phyloP scores from a whole-genome alignment of 2,888 invertebrate genomes.

The Drosophila nr. medialis region DNA sequence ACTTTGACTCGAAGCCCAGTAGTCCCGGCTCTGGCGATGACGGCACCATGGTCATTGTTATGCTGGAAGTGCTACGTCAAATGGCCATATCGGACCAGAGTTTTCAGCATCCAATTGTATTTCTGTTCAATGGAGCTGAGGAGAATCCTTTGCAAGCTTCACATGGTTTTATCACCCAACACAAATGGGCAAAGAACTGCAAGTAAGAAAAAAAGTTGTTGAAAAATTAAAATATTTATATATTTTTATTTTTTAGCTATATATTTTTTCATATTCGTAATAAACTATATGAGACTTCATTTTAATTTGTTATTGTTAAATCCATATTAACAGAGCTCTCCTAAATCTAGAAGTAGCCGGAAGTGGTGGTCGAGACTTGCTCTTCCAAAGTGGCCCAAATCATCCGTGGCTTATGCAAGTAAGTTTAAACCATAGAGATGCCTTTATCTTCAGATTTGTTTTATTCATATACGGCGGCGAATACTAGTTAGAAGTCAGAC shows the following conservation, averaged over 20 bases:
- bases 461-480: slow-evolving; percentile 11
- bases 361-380: slow-evolving; percentile 93
- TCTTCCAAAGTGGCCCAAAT: slow-evolving; percentile 94
- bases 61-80: slow-evolving; percentile 87
- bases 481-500: slow-evolving; percentile 17
- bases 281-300: neutral
- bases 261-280: no score
- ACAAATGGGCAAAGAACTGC: slow-evolving; percentile 66
- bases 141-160: slow-evolving; percentile 89
- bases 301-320: neutral
- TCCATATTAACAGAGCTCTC: slow-evolving; percentile 86
- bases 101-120: slow-evolving; percentile 87
- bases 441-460: slow-evolving; percentile 16
- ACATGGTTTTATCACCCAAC: slow-evolving; percentile 88
- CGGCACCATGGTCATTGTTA: slow-evolving; percentile 87
- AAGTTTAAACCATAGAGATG: slow-evolving; percentile 5
- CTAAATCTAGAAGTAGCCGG: slow-evolving; percentile 97
- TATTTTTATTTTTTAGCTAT: neutral
- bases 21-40: slow-evolving; percentile 92
- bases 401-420: slow-evolving; percentile 89
- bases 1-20: slow-evolving; percentile 95
- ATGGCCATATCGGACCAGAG: slow-evolving; percentile 82
- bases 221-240: neutral
- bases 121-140: slow-evolving; percentile 89
- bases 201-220: slow-evolving; percentile 32